Conservation (phyloP, 2,888 invertebrate genomes). For the Xestia c-nigrum region DNA sequence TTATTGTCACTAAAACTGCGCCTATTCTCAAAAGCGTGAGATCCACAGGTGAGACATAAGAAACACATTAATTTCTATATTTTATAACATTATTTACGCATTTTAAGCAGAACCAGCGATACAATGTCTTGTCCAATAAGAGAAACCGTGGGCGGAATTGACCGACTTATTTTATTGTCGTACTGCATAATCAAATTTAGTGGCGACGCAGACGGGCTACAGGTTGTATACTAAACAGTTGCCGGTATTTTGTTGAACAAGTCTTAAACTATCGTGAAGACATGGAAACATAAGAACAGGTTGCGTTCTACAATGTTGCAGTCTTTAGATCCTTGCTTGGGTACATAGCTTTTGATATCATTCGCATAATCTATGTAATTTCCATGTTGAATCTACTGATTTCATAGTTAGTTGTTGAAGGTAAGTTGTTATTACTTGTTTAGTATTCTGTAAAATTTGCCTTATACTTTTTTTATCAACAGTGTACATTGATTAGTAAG, state of each 20-base stretch:
- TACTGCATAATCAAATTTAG: constrained; percentile 63
- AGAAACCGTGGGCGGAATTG: constrained; percentile 69
- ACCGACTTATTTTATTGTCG: constrained; percentile 68
- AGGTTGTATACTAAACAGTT: constrained; percentile 39
- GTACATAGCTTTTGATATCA: background rate
- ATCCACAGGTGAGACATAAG: constrained; percentile 58
- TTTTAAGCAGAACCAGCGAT: constrained; percentile 59
- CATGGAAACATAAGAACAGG: background rate
- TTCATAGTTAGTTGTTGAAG: background rate
- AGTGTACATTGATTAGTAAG: background rate
- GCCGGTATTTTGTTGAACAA: constrained; percentile 12
- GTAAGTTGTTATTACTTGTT: background rate
- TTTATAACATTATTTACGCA: constrained; percentile 66
- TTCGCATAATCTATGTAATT: constrained; percentile 21
- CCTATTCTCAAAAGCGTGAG: constrained; percentile 47
- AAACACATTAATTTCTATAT: constrained; percentile 62
- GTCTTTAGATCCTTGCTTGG: background rate
- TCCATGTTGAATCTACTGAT: background rate
- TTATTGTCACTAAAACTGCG: constrained; percentile 26
- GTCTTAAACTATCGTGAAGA: background rate
- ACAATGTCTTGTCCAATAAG: constrained; percentile 69
- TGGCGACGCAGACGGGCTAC: constrained; percentile 48
- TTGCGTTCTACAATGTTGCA: constrained; percentile 22
- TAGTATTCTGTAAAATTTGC: background rate
- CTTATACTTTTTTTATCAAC: background rate